Percentiles rank a stretch among this genome's conserved stretches.
Conservation (phyloP, 2,888 invertebrate species). For the Endomychus coccineus region DNA sequence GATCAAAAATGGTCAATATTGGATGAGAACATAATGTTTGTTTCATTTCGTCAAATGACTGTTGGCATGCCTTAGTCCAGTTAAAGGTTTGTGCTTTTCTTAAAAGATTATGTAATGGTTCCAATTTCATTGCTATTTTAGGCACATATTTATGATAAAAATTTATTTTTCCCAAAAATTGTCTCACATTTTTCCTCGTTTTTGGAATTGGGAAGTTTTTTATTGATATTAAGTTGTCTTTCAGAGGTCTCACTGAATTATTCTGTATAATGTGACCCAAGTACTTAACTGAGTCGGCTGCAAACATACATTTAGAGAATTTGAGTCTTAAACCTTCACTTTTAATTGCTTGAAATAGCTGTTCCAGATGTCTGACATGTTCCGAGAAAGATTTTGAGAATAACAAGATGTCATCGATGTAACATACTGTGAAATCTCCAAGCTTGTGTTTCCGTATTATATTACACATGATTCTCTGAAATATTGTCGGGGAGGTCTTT, state of each 20-base stretch:
- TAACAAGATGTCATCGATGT: constrained; percentile 24
- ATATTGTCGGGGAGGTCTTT: no score
- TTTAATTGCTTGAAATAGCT: constrained; percentile 12
- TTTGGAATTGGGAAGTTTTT: constrained; percentile 14
- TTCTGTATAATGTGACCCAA: constrained; percentile 14
- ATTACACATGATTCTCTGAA: constrained; percentile 20
- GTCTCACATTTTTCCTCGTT: constrained; percentile 16
- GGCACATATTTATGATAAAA: constrained; percentile 16
- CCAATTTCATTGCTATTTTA: constrained; percentile 17
- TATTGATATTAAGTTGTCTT: constrained; percentile 17
- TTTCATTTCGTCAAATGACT: constrained; percentile 11
- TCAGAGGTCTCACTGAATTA: constrained; percentile 14
- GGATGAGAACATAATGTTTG: constrained; percentile 19
- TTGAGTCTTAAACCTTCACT: constrained; percentile 17
- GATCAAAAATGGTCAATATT: no score
- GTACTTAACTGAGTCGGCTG: constrained; percentile 12
- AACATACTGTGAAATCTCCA: constrained; percentile 18
- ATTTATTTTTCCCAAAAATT: constrained; percentile 17
- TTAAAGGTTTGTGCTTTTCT: constrained; percentile 20
- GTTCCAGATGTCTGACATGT: constrained; percentile 18
- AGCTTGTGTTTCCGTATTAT: constrained; percentile 19
- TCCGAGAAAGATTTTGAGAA: constrained; percentile 21
- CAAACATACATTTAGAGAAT: constrained; percentile 15
- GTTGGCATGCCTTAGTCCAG: constrained; percentile 22
- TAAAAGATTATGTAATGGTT: constrained; percentile 20